phyloP scores from a whole-genome alignment of 1,140 invertebrate species.

The Pollicipes pollicipes region DNA sequence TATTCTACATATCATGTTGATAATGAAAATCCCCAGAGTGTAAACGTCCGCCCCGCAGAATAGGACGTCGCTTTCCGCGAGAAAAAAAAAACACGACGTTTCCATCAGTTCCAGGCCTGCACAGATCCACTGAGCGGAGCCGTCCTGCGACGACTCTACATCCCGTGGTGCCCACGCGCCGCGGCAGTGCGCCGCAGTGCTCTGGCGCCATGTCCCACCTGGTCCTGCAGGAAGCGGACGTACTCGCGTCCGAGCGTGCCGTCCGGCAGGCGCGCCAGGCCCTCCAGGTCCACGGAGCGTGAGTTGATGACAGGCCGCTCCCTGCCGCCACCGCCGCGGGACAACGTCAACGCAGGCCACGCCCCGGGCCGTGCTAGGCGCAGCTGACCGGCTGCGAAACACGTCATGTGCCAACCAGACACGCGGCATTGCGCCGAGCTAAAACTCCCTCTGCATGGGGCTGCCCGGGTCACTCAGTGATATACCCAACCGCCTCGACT shows the following conservation, averaged over 20 bases:
- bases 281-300: conserved; percentile 53
- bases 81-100: conserved; percentile 10
- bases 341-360: too few relatives aligned
- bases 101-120: neutral
- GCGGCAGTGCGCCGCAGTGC: neutral
- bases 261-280: conserved; percentile 47
- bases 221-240: conserved; percentile 55
- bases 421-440: conserved; percentile 8
- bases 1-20: too few relatives aligned
- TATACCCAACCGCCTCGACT: too few relatives aligned
- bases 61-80: too few relatives aligned
- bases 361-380: too few relatives aligned
- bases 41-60: too few relatives aligned
- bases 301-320: conserved; percentile 76
- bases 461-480: conserved; percentile 7
- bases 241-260: conserved; percentile 71
- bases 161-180: conserved; percentile 13
- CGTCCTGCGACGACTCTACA: neutral
- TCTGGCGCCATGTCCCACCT: conserved; percentile 35
- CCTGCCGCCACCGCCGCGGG: too few relatives aligned
- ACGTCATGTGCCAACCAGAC: conserved; percentile 18
- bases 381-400: too few relatives aligned
- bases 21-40: too few relatives aligned
- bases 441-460: conserved; percentile 11
- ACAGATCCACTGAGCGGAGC: conserved; percentile 1